A percentile compares a stretch with the other conserved stretches of the same genome.
Evolutionary conservation across 2,113 vertebrate genomes (phyloP).

Genomic region (Sylvilagus bachmani): DNA sequence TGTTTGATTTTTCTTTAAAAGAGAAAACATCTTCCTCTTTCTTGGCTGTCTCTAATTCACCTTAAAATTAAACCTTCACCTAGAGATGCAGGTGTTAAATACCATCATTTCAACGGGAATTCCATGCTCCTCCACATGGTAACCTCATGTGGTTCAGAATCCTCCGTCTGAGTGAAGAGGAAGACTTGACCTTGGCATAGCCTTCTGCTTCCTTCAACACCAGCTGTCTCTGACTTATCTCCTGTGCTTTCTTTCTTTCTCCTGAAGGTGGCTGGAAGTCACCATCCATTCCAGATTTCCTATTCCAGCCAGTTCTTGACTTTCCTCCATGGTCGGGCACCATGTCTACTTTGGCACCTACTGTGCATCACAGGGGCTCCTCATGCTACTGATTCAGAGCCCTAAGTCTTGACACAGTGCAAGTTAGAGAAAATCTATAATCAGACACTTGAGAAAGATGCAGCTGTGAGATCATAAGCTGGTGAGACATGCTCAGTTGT

Average conservation of each 20-base stretch:
- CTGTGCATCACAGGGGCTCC: no score
- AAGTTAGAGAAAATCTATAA: not conserved
- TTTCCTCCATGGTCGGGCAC: not conserved
- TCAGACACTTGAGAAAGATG: not conserved
- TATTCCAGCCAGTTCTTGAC: not conserved
- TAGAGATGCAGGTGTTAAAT: not conserved
- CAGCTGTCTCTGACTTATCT: no score
- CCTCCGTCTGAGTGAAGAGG: not conserved
- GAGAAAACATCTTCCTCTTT: not conserved
- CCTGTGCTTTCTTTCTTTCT: accelerated
- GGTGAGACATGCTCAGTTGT: not conserved
- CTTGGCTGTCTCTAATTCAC: not conserved
- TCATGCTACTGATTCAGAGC: not conserved
- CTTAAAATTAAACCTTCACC: not conserved
- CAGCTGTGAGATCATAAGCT: not conserved
- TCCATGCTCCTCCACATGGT: not conserved
- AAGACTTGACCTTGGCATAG: not conserved
- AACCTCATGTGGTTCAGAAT: not conserved
- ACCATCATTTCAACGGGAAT: accelerated
- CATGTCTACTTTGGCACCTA: not conserved
- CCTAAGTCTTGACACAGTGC: accelerated
- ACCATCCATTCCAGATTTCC: not conserved
- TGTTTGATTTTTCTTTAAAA: no score
- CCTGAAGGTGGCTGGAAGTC: not conserved
- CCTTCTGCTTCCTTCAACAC: accelerated